These are phyloP conservation scores for Corydoras sp. DNA, from an alignment of 2,113 vertebrate species.

Conservation along the genomic window DNA sequence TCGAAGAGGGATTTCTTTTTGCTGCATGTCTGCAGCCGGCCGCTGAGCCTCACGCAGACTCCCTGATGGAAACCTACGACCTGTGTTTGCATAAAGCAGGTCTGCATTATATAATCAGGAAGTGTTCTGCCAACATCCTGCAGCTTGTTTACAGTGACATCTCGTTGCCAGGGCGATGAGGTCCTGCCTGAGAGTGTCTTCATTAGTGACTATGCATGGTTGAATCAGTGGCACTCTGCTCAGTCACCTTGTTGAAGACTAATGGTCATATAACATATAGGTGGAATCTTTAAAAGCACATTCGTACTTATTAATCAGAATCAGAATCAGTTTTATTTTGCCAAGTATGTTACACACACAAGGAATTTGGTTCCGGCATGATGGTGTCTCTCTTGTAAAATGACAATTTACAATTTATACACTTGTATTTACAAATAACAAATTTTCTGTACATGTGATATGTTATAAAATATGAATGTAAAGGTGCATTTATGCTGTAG, in stretches of 20 bases:
- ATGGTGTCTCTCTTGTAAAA: too few species aligned
- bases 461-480: too few species aligned
- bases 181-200: slow-evolving; percentile 60
- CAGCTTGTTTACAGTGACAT: slow-evolving; percentile 66
- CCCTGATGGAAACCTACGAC: slow-evolving; percentile 39
- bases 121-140: slow-evolving; percentile 63
- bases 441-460: too few species aligned
- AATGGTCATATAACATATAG: background rate
- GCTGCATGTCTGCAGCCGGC: too few species aligned
- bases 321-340: too few species aligned
- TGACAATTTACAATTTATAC: too few species aligned
- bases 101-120: slow-evolving; percentile 61
- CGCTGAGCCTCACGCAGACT: slow-evolving; percentile 1
- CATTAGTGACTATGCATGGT: slow-evolving; percentile 57
- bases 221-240: slow-evolving; percentile 43
- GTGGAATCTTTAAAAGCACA: too few species aligned
- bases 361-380: too few species aligned
- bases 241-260: slow-evolving; percentile 22
- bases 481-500: too few species aligned
- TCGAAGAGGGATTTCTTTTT: background rate
- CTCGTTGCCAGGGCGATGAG: slow-evolving; percentile 56
- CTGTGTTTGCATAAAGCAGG: slow-evolving; percentile 49
- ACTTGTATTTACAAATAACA: too few species aligned
- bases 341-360: too few species aligned
- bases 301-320: too few species aligned